Conservation (phyloP, 2,888 invertebrate species). For the Mesopsocus fuscifrons region DNA sequence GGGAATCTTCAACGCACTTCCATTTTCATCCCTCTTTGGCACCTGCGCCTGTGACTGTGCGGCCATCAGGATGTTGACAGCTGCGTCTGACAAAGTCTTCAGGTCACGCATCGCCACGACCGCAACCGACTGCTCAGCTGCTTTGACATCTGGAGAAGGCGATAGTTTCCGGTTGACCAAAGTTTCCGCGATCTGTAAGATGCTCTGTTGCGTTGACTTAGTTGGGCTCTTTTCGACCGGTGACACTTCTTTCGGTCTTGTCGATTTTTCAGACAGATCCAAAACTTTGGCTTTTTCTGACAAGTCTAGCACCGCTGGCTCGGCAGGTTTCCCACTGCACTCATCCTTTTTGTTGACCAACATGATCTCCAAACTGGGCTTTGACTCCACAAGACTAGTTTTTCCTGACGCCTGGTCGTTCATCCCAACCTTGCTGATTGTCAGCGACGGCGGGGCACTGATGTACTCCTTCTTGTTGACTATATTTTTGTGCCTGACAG, state of each 20-base stretch:
- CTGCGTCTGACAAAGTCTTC: constrained; percentile 29
- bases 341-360: background rate
- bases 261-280: constrained; percentile 30
- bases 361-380: constrained; percentile 9
- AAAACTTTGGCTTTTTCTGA: constrained; percentile 30
- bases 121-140: constrained; percentile 10
- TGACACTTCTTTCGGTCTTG: constrained; percentile 15
- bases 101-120: constrained; percentile 28
- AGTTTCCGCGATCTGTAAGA: constrained; percentile 17
- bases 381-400: constrained; percentile 1
- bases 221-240: constrained; percentile 9
- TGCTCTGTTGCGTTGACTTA: constrained; percentile 14
- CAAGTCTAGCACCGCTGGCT: too few relatives aligned
- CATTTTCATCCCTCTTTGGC: constrained; percentile 1
- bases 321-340: background rate
- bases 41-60: constrained; percentile 11
- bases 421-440: constrained; percentile 2
- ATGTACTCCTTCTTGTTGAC: constrained; percentile 3
- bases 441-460: constrained; percentile 3
- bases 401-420: constrained; percentile 2
- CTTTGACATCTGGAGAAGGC: constrained; percentile 12
- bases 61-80: constrained; percentile 21
- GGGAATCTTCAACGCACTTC: background rate
- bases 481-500: constrained; percentile 3
- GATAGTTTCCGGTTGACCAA: constrained; percentile 18